phyloP scores from a whole-genome alignment of 2,113 vertebrate species.

The Pungitius pungitius region DNA sequence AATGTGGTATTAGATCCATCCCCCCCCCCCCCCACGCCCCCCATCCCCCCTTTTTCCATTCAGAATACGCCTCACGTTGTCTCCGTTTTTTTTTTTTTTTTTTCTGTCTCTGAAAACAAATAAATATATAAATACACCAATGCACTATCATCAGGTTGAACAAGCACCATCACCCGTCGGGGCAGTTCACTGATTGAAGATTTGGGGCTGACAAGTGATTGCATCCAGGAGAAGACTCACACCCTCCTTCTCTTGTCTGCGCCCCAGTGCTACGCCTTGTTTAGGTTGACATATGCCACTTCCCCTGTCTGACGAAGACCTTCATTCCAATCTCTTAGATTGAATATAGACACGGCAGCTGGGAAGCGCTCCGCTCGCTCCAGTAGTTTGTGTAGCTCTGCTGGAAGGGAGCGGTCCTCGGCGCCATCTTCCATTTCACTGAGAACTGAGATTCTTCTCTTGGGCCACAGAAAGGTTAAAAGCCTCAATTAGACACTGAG shows the following conservation, averaged over 20 bases:
- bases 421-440: constrained; percentile 55
- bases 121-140: constrained; percentile 28
- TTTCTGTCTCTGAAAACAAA: constrained; percentile 31
- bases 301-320: constrained; percentile 56
- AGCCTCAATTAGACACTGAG: constrained; percentile 64
- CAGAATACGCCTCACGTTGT: too few relatives aligned
- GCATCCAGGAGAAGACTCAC: constrained; percentile 71
- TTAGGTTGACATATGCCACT: constrained; percentile 61
- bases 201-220: constrained; percentile 81
- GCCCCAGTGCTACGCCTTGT: constrained; percentile 56
- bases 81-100: too few relatives aligned
- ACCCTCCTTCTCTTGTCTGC: constrained; percentile 76
- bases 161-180: constrained; percentile 74
- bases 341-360: constrained; percentile 62
- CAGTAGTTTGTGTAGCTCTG: constrained; percentile 36
- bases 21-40: too few relatives aligned
- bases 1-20: background rate
- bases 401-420: constrained; percentile 28
- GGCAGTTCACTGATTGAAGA: constrained; percentile 68
- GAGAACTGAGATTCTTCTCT: constrained; percentile 53
- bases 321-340: constrained; percentile 60
- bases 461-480: constrained; percentile 64
- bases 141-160: constrained; percentile 74
- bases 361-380: constrained; percentile 31
- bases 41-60: too few relatives aligned